Conservation (phyloP, 2,888 invertebrate genomes). For the Gisinianus flammeolus region DNA sequence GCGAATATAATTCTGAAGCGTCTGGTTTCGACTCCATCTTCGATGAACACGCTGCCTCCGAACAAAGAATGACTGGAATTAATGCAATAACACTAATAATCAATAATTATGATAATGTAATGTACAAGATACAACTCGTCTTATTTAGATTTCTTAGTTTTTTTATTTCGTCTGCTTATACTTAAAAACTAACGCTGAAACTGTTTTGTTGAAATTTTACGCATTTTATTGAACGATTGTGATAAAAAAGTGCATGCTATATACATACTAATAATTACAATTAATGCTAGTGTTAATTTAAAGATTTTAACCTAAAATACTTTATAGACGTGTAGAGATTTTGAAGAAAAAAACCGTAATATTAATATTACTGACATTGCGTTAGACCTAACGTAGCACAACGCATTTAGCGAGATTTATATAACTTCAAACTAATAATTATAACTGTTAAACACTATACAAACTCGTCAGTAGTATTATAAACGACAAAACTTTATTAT, state of each 20-base stretch:
- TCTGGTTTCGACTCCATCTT: slow-evolving; percentile 20
- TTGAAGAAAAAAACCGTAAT: too few relatives aligned
- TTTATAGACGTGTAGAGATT: too few relatives aligned
- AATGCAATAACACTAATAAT: background rate
- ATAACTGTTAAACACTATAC: too few relatives aligned
- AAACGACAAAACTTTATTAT: too few relatives aligned
- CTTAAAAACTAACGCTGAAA: background rate
- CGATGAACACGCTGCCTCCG: background rate
- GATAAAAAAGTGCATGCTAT: slow-evolving; percentile 23
- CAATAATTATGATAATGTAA: slow-evolving; percentile 1
- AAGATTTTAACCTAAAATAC: background rate
- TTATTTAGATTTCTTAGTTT: background rate
- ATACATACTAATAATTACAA: background rate
- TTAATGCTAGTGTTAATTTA: background rate
- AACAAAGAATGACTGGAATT: background rate
- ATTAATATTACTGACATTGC: too few relatives aligned
- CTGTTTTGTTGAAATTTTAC: slow-evolving; percentile 3
- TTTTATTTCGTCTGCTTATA: slow-evolving; percentile 1
- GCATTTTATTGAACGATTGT: slow-evolving; percentile 24
- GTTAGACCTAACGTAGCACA: too few relatives aligned
- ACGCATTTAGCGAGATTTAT: too few relatives aligned
- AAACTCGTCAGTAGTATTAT: too few relatives aligned
- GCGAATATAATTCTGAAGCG: slow-evolving; percentile 64
- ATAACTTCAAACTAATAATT: too few relatives aligned
- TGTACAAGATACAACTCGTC: background rate